Evolutionary conservation across 2,888 invertebrate genomes (phyloP), one percentile per base, ranked within the genome.

Genomic region (Pycnomerus fuliginosus): DNA sequence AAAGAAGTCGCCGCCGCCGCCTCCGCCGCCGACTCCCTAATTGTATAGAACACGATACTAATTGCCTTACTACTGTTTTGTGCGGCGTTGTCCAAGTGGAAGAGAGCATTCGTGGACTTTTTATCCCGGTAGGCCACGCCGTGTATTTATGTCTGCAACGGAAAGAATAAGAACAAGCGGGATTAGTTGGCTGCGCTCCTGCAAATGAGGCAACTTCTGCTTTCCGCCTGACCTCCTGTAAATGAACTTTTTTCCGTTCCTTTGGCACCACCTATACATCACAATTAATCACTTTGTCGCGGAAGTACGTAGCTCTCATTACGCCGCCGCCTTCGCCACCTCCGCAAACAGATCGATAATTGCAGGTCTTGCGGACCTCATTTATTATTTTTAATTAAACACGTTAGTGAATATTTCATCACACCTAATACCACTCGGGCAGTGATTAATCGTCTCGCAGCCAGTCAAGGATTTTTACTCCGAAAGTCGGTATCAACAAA

Each of bases 41-140:
- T 70, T 71, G 69, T 65, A 67, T 61, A 67, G 68, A 69, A 71
- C 67, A 69, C 63, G 68, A 68, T 70, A 70, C 70, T 71, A 72
- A 72, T 71, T 71, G 71, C 68, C 68, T 66, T 64, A 62, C 63
- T 68, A 65, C 63, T 65, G 67, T 68, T 68, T 68, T 68, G 67
- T 68, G 64, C 61, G 60, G 52, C 54, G 62, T 59, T 65, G 63
- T 64, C 64, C 66, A 63, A 68, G 65, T 65, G 69, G 30, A 29
- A 32, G 32, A 32, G 24, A 11, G 32, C 30, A 31, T 30, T 22
- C 16, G 31, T 31, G 17, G 15, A 3, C 13, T 45, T 58, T 62
- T 65, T 61, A 62, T 51, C 54, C 58, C 58, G 56, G 50, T 55
- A 62, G 60, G 61, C 60, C 62, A 53, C 52, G 60, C 60, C 61